Conservation (phyloP, 2,797 vertebrate genomes). For the Benthosema pterotum region DNA sequence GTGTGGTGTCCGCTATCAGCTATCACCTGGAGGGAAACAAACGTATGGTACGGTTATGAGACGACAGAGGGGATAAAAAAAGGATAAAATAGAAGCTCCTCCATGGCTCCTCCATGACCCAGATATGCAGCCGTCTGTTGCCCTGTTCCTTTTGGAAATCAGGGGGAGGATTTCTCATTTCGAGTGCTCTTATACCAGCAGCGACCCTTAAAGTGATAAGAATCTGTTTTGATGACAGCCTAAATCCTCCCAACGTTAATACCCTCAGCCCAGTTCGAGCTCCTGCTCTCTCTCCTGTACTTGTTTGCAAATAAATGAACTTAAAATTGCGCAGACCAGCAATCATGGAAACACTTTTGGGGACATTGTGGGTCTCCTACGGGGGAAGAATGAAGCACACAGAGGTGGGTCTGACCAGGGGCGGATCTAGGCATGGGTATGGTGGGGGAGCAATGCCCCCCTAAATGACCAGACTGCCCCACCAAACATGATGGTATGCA, state of each 20-base stretch:
- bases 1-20: slow-evolving; percentile 56
- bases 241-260: background rate
- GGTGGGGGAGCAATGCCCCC: too few relatives aligned
- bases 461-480: too few relatives aligned
- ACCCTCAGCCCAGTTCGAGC: slow-evolving; percentile 4
- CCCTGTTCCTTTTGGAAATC: slow-evolving; percentile 16
- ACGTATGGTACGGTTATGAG: slow-evolving; percentile 27
- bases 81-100: background rate
- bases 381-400: slow-evolving; percentile 27
- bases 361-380: slow-evolving; percentile 35
- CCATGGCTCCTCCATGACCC: slow-evolving; percentile 5
- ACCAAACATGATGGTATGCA: too few relatives aligned
- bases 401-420: slow-evolving; percentile 37
- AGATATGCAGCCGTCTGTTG: slow-evolving; percentile 11
- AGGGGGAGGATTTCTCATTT: slow-evolving; percentile 25
- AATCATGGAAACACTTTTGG: slow-evolving; percentile 15
- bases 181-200: slow-evolving; percentile 19
- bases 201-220: slow-evolving; percentile 12
- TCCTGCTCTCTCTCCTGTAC: background rate
- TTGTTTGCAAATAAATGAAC: too few relatives aligned
- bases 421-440: too few relatives aligned
- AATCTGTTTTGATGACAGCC: slow-evolving; percentile 17
- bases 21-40: slow-evolving; percentile 39
- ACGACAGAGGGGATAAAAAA: slow-evolving; percentile 14
- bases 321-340: slow-evolving; percentile 11